Evolutionary conservation across 1,140 invertebrate genomes (phyloP).

Genomic region (Drosophila arizonae): DNA sequence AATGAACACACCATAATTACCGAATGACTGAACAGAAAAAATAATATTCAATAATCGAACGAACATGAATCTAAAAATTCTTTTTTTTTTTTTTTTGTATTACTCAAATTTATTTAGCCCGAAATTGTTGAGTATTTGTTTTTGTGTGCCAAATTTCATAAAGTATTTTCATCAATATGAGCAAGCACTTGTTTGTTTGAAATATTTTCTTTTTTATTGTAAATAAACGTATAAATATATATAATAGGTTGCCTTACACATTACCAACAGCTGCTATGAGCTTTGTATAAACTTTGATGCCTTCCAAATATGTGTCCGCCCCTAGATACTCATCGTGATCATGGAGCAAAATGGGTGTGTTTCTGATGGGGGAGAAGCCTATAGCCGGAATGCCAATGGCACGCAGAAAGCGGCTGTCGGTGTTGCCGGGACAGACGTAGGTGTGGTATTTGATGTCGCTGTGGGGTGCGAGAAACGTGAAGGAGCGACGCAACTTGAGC

Average conservation of each 20-base stretch:
- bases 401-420: slow-evolving; percentile 89
- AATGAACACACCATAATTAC: slow-evolving; percentile 33
- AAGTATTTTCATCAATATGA: neutral
- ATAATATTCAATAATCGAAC: neutral
- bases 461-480: neutral
- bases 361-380: slow-evolving; percentile 91
- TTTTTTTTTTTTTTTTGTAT: neutral
- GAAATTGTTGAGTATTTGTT: slow-evolving; percentile 5
- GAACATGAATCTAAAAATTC: slow-evolving; percentile 1
- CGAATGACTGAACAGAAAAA: slow-evolving; percentile 18
- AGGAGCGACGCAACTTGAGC: neutral
- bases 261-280: slow-evolving; percentile 86
- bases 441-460: slow-evolving; percentile 85
- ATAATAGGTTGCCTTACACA: slow-evolving; percentile 74
- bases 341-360: slow-evolving; percentile 89
- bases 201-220: neutral
- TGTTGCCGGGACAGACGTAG: slow-evolving; percentile 91
- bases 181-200: too few species aligned
- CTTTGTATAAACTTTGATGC: slow-evolving; percentile 88
- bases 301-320: slow-evolving; percentile 87
- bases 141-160: too few species aligned
- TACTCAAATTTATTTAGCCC: neutral
- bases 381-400: slow-evolving; percentile 89
- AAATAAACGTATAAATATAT: neutral
- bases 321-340: slow-evolving; percentile 91